Percentiles rank a stretch among this genome's conserved stretches.
phyloP scores from a whole-genome alignment of 2,888 invertebrate genomes.

The Caenorhabditis becei region DNA sequence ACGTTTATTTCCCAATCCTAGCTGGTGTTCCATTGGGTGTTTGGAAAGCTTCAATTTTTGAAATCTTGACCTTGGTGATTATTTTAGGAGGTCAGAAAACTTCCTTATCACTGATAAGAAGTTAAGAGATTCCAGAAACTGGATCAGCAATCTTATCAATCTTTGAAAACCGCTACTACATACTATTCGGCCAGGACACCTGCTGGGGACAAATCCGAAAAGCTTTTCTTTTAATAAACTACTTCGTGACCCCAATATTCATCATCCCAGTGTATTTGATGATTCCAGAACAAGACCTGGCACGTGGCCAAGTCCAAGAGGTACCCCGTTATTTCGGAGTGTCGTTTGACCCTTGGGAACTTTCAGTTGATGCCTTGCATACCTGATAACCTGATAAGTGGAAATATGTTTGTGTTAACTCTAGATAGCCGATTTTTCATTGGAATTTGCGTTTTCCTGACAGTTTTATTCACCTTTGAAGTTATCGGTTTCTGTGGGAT shows the following conservation, averaged over 20 bases:
- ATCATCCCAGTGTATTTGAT: neutral
- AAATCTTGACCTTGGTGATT: neutral
- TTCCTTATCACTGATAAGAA: too few species aligned
- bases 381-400: too few species aligned
- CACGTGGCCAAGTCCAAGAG: neutral
- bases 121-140: slow-evolving; percentile 15
- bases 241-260: neutral
- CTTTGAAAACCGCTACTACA: slow-evolving; percentile 30
- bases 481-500: neutral
- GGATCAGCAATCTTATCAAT: slow-evolving; percentile 7
- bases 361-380: neutral
- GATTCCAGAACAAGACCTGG: neutral
- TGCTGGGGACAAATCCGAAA: neutral
- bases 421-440: neutral
- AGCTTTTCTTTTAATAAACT: neutral
- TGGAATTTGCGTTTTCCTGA: neutral
- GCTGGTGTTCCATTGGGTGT: slow-evolving; percentile 32
- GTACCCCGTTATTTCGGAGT: neutral
- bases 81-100: too few species aligned
- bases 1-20: slow-evolving; percentile 14
- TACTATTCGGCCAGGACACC: slow-evolving; percentile 3
- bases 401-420: neutral
- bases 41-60: slow-evolving; percentile 5
- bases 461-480: neutral
- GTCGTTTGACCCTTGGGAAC: neutral